These are phyloP conservation scores for Setophaga coronata DNA, from an alignment of 2,113 vertebrate species.

Conservation along the genomic window DNA sequence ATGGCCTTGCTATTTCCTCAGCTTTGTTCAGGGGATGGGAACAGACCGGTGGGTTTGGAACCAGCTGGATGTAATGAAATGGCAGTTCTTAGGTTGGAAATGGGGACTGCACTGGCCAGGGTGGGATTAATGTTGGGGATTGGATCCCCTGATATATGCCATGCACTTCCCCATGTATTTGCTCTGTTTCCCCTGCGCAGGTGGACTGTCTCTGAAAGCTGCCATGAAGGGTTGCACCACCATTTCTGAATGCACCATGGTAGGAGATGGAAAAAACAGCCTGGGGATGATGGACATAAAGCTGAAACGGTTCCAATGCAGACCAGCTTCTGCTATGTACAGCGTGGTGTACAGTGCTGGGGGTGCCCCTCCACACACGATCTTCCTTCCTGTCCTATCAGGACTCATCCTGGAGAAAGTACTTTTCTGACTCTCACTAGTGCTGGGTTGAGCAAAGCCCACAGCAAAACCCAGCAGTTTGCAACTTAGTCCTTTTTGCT, in stretches of 20 bases:
- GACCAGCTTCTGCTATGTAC: not conserved
- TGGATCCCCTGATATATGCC: not conserved
- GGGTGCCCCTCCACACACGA: accelerated
- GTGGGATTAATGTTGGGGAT: not conserved
- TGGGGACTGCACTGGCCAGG: not conserved
- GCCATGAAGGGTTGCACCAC: conserved; percentile 55
- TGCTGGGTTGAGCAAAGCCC: not conserved
- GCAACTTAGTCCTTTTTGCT: not conserved
- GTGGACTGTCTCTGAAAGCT: conserved; percentile 17
- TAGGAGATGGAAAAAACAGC: conserved; percentile 2
- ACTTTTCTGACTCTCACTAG: not conserved
- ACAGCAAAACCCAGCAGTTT: not conserved
- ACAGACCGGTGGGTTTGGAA: not conserved
- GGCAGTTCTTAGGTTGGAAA: not conserved
- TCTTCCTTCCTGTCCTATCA: not conserved
- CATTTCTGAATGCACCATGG: conserved; percentile 5
- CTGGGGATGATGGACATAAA: conserved; percentile 1
- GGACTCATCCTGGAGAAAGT: not conserved
- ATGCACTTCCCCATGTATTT: not conserved
- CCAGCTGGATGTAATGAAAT: not conserved
- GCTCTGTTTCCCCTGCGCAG: not conserved
- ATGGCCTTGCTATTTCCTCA: not conserved
- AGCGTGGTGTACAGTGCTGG: accelerated
- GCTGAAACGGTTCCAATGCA: not conserved
- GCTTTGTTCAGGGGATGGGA: not conserved